Conservation (phyloP, 2,113 vertebrate genomes). For the Nothocercus julius region DNA sequence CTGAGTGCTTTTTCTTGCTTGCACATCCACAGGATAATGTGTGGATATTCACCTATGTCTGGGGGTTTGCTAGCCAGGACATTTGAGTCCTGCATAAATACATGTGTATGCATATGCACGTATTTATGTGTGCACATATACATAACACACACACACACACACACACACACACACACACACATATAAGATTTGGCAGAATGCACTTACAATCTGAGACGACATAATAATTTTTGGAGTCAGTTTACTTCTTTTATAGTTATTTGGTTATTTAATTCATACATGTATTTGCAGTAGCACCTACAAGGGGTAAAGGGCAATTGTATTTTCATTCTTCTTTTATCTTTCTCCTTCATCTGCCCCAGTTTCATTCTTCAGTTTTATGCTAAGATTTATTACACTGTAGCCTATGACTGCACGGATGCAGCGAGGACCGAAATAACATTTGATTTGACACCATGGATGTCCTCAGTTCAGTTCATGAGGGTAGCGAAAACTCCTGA, state of each 20-base stretch:
- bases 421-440: too few relatives aligned
- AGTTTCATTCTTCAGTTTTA: not conserved
- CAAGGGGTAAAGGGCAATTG: not conserved
- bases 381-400: not conserved
- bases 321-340: not conserved
- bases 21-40: not conserved
- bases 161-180: not conserved
- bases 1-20: not conserved
- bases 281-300: not conserved
- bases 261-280: not conserved
- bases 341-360: not conserved
- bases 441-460: not conserved
- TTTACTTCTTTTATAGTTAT: not conserved
- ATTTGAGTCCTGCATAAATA: not conserved
- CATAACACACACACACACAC: not conserved
- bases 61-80: not conserved
- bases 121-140: not conserved
- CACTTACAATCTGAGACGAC: not conserved
- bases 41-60: not conserved
- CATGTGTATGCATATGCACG: not conserved
- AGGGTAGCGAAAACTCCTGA: accelerated
- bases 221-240: not conserved
- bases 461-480: not conserved
- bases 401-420: not conserved
- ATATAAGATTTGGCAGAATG: not conserved